A percentile compares a stretch with the other conserved stretches of the same genome.
phyloP scores from a whole-genome alignment of 2,113 vertebrate genomes.

The Hippopotamus amphibius region DNA sequence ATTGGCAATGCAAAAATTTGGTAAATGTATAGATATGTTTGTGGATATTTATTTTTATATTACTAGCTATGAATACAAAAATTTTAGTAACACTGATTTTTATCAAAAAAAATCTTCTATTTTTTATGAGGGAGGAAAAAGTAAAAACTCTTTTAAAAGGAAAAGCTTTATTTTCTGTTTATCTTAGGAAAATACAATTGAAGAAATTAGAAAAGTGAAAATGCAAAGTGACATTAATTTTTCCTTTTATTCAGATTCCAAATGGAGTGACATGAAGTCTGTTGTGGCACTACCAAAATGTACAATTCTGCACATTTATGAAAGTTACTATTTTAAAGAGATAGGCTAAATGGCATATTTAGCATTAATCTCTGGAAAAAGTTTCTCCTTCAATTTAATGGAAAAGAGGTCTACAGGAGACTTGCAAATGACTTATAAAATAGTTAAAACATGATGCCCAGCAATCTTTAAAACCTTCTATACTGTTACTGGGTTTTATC shows the following conservation, averaged over 20 bases:
- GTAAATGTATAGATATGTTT: neutral
- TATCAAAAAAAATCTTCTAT: neutral
- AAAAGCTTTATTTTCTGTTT: neutral
- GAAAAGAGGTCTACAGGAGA: neutral
- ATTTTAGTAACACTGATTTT: neutral
- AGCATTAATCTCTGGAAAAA: neutral
- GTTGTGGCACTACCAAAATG: neutral
- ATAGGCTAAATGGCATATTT: neutral
- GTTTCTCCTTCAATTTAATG: neutral
- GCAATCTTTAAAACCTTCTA: neutral
- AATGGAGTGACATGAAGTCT: neutral
- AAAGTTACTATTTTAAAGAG: slow-evolving; percentile 6
- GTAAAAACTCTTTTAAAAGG: neutral
- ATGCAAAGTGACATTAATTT: neutral
- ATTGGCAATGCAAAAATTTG: neutral
- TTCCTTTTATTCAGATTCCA: neutral
- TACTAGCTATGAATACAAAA: neutral
- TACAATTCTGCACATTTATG: neutral
- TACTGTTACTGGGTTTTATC: neutral
- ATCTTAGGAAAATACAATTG: neutral
- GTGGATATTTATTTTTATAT: neutral
- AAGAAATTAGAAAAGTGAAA: neutral
- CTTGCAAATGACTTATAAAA: neutral
- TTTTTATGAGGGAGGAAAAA: neutral
- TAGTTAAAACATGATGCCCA: neutral